A percentile compares a stretch with the other conserved stretches of the same genome.
Evolutionary conservation across 2,888 invertebrate species (phyloP).

Genomic region (Agriopis aurantiaria): DNA sequence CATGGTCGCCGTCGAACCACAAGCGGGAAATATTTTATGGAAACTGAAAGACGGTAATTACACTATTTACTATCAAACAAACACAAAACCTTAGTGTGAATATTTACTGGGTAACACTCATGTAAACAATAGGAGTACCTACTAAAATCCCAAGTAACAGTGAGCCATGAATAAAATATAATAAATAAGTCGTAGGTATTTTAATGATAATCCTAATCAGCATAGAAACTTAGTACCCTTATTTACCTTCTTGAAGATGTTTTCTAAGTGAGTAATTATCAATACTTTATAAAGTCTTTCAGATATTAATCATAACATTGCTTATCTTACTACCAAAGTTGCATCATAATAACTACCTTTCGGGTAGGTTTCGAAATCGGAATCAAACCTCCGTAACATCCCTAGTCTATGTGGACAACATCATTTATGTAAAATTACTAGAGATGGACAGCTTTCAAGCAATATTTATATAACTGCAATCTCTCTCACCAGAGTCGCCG

Average conservation of each 20-base stretch:
- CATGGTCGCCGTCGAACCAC: slow-evolving; percentile 95
- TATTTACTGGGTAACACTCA: neutral
- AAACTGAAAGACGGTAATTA: slow-evolving; percentile 93
- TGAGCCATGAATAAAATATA: neutral
- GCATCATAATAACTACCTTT: neutral
- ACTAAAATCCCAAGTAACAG: neutral
- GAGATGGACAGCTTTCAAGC: no score
- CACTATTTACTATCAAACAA: neutral
- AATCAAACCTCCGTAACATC: no score
- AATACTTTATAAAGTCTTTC: neutral
- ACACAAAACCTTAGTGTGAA: neutral
- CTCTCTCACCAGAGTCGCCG: no score
- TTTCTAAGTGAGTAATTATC: neutral
- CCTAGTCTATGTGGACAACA: no score
- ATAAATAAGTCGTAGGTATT: no score
- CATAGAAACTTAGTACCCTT: neutral
- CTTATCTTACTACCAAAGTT: neutral
- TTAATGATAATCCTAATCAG: neutral
- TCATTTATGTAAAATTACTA: no score
- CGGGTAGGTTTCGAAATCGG: no score
- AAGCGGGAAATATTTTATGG: slow-evolving; percentile 95
- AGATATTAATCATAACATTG: neutral
- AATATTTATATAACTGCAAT: no score
- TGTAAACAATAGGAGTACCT: neutral
- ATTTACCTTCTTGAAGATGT: neutral